Base-by-base conservation (phyloP, 92 coral and sea anemone species). In the Palythoa grandis region DNA sequence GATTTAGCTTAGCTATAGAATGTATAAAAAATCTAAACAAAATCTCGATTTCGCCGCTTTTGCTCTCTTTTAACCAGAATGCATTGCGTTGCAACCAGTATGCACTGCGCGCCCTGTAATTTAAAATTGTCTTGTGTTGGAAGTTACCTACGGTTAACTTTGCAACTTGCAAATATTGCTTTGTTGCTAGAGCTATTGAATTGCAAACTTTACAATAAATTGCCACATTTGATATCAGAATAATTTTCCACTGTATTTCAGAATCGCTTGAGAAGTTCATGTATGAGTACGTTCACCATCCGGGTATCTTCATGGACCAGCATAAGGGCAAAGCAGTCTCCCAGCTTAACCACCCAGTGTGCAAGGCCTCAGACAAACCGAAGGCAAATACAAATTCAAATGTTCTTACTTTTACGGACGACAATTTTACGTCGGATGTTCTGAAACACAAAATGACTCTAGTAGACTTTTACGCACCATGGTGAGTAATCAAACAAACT, bases 401-500 rank as follows among this genome's bases (percentile, higher is more conserved):
- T 16, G 85, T 80, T 80, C 85, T 66, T 48, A 80, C 60, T 3
- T 80, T 80, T 23, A 80, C 73, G 20, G 85, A 80, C 24, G 23
- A 66, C 43, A 52, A 65, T 13, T 80, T 80, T 43, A 80, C 74
- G 5, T 11, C 61, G 22, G 74, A 80, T 10, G 85, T 80, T 22
- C 11, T 80, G 74, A 65, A 80, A 68, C 57, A 80, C 58, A 80
- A 80, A 47, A 74, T 53, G 53, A 80, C 85, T 11, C 19, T 80
- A 60, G 85, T 80, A 47, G 85, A 80, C 0, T 80, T 80, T n/a
- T 66, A 20, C 17, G 85, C 85, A 47, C 85, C 75, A 7, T 80
- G 85, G 85, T 80, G 65, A n/a, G 85, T 66, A 1, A 19, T 63
- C 69, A 63, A 4, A 43, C 5, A 43, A 43, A 43, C 35, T 29